phyloP scores from a whole-genome alignment of 1,140 invertebrate genomes.

The Aplysia californica region DNA sequence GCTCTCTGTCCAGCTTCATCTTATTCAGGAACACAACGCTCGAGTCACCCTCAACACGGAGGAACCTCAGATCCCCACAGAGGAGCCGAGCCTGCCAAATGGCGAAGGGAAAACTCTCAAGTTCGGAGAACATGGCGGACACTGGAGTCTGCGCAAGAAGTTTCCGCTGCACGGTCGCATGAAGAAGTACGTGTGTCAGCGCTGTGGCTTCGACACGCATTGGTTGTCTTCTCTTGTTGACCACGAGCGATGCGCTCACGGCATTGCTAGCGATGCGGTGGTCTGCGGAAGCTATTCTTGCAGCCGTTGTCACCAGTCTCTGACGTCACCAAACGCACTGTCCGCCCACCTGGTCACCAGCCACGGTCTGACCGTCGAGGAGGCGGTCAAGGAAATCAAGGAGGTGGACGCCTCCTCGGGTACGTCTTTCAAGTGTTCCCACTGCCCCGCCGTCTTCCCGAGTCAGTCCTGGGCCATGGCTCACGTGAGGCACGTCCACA shows the following conservation, averaged over 20 bases:
- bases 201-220: constrained; percentile 89
- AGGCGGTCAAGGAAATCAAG: constrained; percentile 26
- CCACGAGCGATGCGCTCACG: constrained; percentile 80
- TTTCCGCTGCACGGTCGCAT: constrained; percentile 33
- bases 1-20: constrained; percentile 71
- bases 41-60: constrained; percentile 57
- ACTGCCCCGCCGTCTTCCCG: constrained; percentile 67
- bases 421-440: constrained; percentile 67
- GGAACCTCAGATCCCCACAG: constrained; percentile 27
- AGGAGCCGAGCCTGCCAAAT: constrained; percentile 18
- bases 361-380: constrained; percentile 30
- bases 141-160: constrained; percentile 40
- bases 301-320: constrained; percentile 58
- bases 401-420: constrained; percentile 36
- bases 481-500: constrained; percentile 41
- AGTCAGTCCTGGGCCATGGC: constrained; percentile 44
- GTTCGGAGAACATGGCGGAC: constrained; percentile 35
- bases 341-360: constrained; percentile 55
- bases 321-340: constrained; percentile 60
- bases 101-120: constrained; percentile 26
- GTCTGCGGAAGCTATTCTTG: constrained; percentile 45
- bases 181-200: constrained; percentile 88
- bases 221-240: constrained; percentile 90
- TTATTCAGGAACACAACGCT: constrained; percentile 71
- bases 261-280: constrained; percentile 34